phyloP scores from a whole-genome alignment of 1,140 invertebrate genomes.

The Branchinecta lynchi region DNA sequence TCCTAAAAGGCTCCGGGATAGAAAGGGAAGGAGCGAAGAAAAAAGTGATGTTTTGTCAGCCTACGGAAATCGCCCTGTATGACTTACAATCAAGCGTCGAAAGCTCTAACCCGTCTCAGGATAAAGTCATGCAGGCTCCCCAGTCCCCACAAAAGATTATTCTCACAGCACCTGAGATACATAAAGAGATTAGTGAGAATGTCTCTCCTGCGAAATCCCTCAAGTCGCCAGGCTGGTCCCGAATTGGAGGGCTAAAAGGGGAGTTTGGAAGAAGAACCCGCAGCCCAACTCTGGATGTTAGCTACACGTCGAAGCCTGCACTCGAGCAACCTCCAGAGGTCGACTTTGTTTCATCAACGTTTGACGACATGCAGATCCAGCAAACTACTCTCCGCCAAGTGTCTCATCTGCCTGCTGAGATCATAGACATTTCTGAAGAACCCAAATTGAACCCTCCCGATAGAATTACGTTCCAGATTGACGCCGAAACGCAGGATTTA shows the following conservation, averaged over 20 bases:
- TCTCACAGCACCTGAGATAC: not conserved
- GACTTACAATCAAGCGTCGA: not conserved
- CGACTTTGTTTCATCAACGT: not conserved
- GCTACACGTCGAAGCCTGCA: not conserved
- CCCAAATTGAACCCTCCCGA: not conserved
- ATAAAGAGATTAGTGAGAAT: not conserved
- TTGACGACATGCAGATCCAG: not conserved
- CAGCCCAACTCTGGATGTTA: not conserved
- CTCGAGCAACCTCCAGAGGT: not conserved
- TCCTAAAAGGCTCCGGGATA: not conserved
- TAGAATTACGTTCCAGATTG: not conserved
- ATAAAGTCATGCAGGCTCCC: not conserved
- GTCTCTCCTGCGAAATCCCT: not conserved
- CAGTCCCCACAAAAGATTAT: not conserved
- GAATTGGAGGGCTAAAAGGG: not conserved
- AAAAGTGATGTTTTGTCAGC: not conserved
- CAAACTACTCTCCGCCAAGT: not conserved
- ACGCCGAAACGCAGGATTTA: not conserved
- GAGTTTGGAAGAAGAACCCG: not conserved
- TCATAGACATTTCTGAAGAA: not conserved
- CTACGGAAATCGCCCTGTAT: not conserved
- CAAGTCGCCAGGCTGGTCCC: constrained; percentile 1
- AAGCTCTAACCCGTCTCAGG: not conserved
- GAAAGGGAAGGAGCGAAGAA: not conserved
- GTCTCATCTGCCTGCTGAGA: not conserved